Evolutionary conservation across 2,888 invertebrate species (phyloP), one percentile per base, ranked within the genome.

Genomic region (Exephanes ischioxanthus): DNA sequence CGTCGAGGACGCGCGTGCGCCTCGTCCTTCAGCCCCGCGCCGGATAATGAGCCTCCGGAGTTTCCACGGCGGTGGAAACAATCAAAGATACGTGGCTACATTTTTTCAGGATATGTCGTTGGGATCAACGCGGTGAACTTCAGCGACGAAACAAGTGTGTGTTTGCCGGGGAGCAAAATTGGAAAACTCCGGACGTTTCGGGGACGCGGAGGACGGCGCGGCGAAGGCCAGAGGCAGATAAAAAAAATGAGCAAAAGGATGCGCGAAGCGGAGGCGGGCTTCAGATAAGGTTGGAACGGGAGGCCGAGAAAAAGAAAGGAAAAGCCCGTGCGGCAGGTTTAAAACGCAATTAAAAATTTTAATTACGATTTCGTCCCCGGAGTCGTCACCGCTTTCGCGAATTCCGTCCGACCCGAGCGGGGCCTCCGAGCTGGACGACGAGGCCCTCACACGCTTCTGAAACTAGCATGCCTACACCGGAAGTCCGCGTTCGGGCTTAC

Each of bases 301-400:
- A 22, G 22, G 33, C 6, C 66, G 79, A 77, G 68, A 55, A 84
- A 79, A 80, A 86, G 75, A 81, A 87, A 88, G 86, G 87, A 86
- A 87, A 84, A 87, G 85, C 86, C 86, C 83, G 84, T 85, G 84
- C 87, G 89, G 90, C 82, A 88, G 88, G 86, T 90, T 91, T 90
- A 90, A 91, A 92, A 90, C 90, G 91, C 90, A 91, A 92, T 92
- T 92, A 90, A 92, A 92, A 93, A 89, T 93, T 93, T 92, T 93
- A 93, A 93, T 93, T 93, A 90, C 91, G 87, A 90, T 90, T 90
- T 90, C 89, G 87, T 87, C 87, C 78, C 72, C 70, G 73, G 22
- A 22, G 58, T 22, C 58, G 84, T 71, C 87, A 89, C 85, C 87
- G 83, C 58, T 7, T 58, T 82, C 85, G 79, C 84, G 41, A 66